A percentile compares a stretch with the other conserved stretches of the same genome.
Evolutionary conservation across 2,797 vertebrate genomes (phyloP).

Genomic region (Chloroceryle inda): DNA sequence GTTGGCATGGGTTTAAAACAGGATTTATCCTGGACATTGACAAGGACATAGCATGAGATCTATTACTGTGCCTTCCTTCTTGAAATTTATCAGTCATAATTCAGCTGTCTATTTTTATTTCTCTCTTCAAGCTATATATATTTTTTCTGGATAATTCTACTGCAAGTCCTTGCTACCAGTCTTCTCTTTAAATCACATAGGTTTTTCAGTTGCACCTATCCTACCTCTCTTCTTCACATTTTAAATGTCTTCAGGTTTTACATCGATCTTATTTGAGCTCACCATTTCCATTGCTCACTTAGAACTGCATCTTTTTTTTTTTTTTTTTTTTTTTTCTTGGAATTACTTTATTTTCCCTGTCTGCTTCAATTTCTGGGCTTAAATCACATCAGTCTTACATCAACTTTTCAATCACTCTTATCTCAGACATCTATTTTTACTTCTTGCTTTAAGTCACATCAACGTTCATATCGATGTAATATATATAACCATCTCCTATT

Average conservation of each 20-base stretch:
- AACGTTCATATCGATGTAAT: constrained; percentile 8
- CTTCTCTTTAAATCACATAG: neutral
- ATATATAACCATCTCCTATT: neutral
- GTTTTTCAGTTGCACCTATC: neutral
- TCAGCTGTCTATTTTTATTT: neutral
- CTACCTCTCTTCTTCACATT: neutral
- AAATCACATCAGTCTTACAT: constrained; percentile 54
- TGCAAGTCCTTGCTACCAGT: neutral
- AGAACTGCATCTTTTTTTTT: constrained; percentile 3
- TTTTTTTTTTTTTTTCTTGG: constrained; percentile 5
- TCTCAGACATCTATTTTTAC: constrained; percentile 30
- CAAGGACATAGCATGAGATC: neutral
- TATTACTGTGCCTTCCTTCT: neutral
- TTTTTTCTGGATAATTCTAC: neutral
- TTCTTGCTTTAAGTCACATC: constrained; percentile 49
- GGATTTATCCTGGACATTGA: neutral
- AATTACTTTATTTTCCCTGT: constrained; percentile 48
- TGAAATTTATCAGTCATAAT: neutral
- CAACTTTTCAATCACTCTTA: constrained; percentile 52
- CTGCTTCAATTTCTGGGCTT: constrained; percentile 39
- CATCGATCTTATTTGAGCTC: neutral
- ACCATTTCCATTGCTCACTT: constrained; percentile 25
- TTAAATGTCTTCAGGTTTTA: constrained; percentile 26
- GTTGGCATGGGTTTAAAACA: neutral
- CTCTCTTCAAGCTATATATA: neutral